Base-by-base conservation (phyloP, 2,888 invertebrate genomes). In the Sesia apiformis region DNA sequence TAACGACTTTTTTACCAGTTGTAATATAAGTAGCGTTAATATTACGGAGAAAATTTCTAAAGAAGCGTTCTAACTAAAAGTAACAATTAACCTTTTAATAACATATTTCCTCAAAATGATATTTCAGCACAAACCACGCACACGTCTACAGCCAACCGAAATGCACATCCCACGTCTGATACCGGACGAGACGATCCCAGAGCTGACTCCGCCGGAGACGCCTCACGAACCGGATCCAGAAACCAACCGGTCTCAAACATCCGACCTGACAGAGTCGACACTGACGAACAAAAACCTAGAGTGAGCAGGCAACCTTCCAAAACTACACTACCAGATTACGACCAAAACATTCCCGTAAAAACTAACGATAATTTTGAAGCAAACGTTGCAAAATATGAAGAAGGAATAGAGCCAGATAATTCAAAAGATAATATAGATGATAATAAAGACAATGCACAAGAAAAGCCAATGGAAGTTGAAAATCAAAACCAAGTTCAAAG, bases 81-180 rank as follows among this genome's bases (percentile, higher is more conserved):
- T 42, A 23, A 23, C 23, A 23, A 23, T 23, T 23, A 23, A 23
- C 23, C 23, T 23, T 23, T 23, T 40, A 46, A 52, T 41, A 40
- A 53, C n/a, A 23, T 40, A 5, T 38, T 41, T 50, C 41, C 49
- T 23, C 23, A 23, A 23, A 23, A 23, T 23, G 23, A 23, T 23
- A 53, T 80, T 78, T 38, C 76, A 89, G 89, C 89, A 89, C 88
- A 77, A 73, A 58, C 89, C 89, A 60, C 89, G 88, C 80, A 79
- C 84, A 53, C 75, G 64, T 58, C 86, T 77, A 46, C 76, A 69
- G 55, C 84, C 76, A 62, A 75, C 75, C 62, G 84, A 82, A 72
- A 73, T 77, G 63, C 78, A 72, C 58, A 70, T 77, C 52, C 76
- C 80, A 61, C 78, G 61, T 52, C 86, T 83, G 60, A 63, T 70